Conservation (phyloP, 2,797 vertebrate species). For the Coregonus ussuriensis region DNA sequence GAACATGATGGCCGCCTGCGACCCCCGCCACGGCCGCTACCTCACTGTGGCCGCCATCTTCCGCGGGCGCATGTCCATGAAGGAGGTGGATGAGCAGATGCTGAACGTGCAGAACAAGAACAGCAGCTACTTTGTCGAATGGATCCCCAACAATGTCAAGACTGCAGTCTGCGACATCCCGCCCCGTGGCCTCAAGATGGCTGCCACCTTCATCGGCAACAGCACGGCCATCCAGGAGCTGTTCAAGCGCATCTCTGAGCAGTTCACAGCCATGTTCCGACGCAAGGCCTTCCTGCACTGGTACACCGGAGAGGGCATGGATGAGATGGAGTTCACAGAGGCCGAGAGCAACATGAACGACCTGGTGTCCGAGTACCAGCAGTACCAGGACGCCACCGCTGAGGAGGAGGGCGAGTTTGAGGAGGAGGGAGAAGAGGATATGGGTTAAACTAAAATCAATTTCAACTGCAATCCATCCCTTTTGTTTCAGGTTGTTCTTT, state of each 20-base stretch:
- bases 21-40: constrained; percentile 92
- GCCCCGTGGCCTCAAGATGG: constrained; percentile 92
- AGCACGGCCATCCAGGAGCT: constrained; percentile 97
- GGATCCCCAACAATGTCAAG: constrained; percentile 87
- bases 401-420: background rate
- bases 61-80: constrained; percentile 90
- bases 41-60: constrained; percentile 90
- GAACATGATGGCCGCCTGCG: constrained; percentile 97
- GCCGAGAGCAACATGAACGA: constrained; percentile 96
- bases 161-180: constrained; percentile 94
- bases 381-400: constrained; percentile 76
- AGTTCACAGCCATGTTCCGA: constrained; percentile 97
- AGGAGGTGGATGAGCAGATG: constrained; percentile 82
- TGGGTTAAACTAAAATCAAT: background rate
- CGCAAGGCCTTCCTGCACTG: constrained; percentile 96
- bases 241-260: constrained; percentile 96
- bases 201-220: constrained; percentile 94
- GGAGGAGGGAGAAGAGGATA: constrained; percentile 8
- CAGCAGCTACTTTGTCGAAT: constrained; percentile 82
- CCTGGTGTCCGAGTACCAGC: constrained; percentile 90
- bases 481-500: constrained; percentile 68
- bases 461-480: constrained; percentile 9
- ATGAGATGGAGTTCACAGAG: constrained; percentile 94
- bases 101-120: constrained; percentile 82
- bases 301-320: constrained; percentile 92